Percentiles rank a stretch among this genome's conserved stretches.
These are phyloP conservation scores for Andrena camellia DNA, from an alignment of 2,888 invertebrate species.

Conservation along the genomic window DNA sequence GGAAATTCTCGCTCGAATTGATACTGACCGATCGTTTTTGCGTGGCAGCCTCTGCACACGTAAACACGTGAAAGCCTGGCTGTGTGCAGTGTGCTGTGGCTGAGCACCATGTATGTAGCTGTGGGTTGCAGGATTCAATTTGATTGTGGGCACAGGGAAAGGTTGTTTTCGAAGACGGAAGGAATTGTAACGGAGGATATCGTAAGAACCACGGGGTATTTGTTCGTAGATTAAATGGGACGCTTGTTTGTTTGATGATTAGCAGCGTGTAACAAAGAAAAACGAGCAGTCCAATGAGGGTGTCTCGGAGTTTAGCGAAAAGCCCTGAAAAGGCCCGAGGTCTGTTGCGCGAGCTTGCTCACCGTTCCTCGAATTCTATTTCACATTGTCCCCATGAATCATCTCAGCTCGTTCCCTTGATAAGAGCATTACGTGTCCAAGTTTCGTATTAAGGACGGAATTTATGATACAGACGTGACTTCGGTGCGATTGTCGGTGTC, in stretches of 20 bases:
- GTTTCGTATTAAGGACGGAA: constrained; percentile 12
- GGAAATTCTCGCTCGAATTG: constrained; percentile 41
- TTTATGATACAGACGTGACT: constrained; percentile 24
- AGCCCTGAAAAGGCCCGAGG: background rate
- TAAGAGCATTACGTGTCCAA: constrained; percentile 18
- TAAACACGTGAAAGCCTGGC: background rate
- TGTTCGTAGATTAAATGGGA: too few species aligned
- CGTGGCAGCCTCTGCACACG: background rate
- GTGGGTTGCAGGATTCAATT: background rate
- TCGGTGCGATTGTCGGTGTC: background rate
- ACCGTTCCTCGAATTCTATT: constrained; percentile 20
- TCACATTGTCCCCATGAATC: constrained; percentile 17
- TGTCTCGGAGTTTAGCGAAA: background rate
- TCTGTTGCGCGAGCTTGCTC: background rate
- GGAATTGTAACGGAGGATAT: background rate
- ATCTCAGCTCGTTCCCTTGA: constrained; percentile 15
- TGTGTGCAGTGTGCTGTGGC: background rate
- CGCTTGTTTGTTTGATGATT: too few species aligned
- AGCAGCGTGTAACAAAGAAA: too few species aligned
- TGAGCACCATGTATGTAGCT: too few species aligned
- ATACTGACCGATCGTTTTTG: constrained; percentile 6
- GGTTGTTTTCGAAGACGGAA: background rate
- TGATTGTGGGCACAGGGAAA: background rate
- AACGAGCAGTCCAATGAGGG: too few species aligned
- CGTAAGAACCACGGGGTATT: too few species aligned